Percentiles rank a stretch among this genome's conserved stretches.
Evolutionary conservation across 2,113 vertebrate genomes (phyloP).

Genomic region (Propithecus coquereli): DNA sequence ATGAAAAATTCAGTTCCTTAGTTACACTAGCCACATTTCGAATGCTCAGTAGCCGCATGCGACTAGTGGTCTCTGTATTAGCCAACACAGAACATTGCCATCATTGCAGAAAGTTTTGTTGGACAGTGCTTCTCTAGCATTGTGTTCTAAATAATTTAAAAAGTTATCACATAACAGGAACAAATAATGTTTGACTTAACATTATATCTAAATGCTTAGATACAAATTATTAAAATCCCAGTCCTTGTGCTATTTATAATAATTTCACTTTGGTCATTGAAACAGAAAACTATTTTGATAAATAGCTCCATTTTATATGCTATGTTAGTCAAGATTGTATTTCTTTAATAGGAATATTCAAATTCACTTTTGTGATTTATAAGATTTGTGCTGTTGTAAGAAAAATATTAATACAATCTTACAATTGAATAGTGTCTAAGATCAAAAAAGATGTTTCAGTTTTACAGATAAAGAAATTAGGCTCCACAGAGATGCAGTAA

Average conservation of each 20-base stretch:
- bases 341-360: conserved; percentile 12
- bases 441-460: neutral
- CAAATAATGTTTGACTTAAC: neutral
- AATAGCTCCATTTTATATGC: neutral
- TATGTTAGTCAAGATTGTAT: neutral
- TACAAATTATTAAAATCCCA: neutral
- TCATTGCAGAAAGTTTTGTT: neutral
- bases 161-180: neutral
- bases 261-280: conserved; percentile 10
- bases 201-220: neutral
- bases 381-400: neutral
- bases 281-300: neutral
- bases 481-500: neutral
- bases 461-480: neutral
- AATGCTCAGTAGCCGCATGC: neutral
- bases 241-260: neutral
- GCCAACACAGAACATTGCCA: neutral
- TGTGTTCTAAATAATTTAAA: neutral
- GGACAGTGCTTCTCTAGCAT: neutral
- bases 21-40: neutral
- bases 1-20: neutral
- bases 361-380: neutral
- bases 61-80: neutral
- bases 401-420: neutral
- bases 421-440: neutral